Base-by-base conservation (phyloP, 2,113 vertebrate genomes). In the Mustela nigripes region DNA sequence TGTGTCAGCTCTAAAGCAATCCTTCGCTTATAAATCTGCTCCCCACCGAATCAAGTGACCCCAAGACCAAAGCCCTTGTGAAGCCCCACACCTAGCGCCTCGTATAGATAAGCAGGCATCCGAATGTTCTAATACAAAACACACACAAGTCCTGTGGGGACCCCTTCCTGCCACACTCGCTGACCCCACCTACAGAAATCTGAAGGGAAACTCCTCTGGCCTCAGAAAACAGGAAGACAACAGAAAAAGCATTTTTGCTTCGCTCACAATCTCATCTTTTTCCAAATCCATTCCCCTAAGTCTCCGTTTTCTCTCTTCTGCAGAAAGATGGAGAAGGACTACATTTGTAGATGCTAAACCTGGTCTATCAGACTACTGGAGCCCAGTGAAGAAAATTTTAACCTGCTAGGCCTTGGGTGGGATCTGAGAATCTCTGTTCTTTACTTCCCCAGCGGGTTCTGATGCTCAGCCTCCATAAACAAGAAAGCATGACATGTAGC, bases 71-170 rank as follows among this genome's bases (percentile, higher is more conserved):
- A 96, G 45, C 63, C 10, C 56, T 31, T 16, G 6, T 26, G 15
- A 42, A 22, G 50, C 18, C n/a, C 7, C 14, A 36, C 9, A 71
- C 28, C 18, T 4, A 67, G 39, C 50, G 58, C 4, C 56, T 33
- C 58, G 19, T 22, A 88, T 0, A 73, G 36, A 62, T 28, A 93
- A 76, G 67, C 36, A 71, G 42, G 26, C 74, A 48, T 78, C 31
- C 78, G 42, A 73, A 63, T 36, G 18, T 87, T 53, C 88, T 96
- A 36, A 81, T 12, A 76, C 31, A 58, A 97, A 91, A 95, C 11
- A 26, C 1, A 58, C 1, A 0, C 4, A 89, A 60, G 5, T 53
- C 36, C 42, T 65, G 15, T 60, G 0, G 1, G 24, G 11, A n/a
- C 73, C 82, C 5, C 22, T 62, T 89, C 7, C 28, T 8, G 19